Evolutionary conservation across 23 tunicate species (phyloP).

Genomic region (Phallusia fumigata): DNA sequence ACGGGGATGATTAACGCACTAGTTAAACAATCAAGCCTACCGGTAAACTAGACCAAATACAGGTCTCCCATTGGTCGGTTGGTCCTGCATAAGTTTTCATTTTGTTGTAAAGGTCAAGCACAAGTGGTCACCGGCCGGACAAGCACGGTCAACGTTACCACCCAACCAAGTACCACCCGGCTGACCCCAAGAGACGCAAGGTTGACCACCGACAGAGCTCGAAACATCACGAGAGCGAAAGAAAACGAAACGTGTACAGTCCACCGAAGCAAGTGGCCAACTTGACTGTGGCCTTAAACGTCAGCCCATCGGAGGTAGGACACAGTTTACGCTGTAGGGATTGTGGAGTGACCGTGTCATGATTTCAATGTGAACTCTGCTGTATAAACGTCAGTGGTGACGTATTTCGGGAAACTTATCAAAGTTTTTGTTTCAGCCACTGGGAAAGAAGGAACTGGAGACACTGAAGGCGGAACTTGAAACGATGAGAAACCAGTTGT

Average conservation of each 20-base stretch:
- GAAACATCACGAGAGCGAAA: background rate
- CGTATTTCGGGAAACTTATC: background rate
- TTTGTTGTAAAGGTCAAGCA: too few species aligned
- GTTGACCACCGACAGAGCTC: constrained; percentile 27
- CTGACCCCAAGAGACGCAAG: constrained; percentile 10
- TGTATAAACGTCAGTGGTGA: too few species aligned
- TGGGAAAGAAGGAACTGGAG: constrained; percentile 68
- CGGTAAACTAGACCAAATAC: too few species aligned
- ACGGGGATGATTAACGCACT: too few species aligned
- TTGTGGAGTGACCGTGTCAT: background rate
- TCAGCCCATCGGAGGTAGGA: constrained; percentile 58
- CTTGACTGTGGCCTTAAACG: constrained; percentile 58
- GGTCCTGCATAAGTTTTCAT: too few species aligned
- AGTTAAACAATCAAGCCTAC: too few species aligned
- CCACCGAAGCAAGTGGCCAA: constrained; percentile 45
- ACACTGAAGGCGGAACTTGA: constrained; percentile 56
- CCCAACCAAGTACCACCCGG: background rate
- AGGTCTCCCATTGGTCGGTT: too few species aligned
- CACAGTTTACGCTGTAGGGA: too few species aligned
- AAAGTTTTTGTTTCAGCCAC: too few species aligned
- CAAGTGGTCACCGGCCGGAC: background rate
- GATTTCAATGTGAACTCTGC: background rate
- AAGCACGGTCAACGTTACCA: background rate
- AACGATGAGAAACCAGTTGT: constrained; percentile 54
- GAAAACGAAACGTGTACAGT: constrained; percentile 17